Percentiles rank a stretch among this genome's conserved stretches.
Evolutionary conservation across 2,888 invertebrate genomes (phyloP).

Genomic region (Monochamus alternatus): DNA sequence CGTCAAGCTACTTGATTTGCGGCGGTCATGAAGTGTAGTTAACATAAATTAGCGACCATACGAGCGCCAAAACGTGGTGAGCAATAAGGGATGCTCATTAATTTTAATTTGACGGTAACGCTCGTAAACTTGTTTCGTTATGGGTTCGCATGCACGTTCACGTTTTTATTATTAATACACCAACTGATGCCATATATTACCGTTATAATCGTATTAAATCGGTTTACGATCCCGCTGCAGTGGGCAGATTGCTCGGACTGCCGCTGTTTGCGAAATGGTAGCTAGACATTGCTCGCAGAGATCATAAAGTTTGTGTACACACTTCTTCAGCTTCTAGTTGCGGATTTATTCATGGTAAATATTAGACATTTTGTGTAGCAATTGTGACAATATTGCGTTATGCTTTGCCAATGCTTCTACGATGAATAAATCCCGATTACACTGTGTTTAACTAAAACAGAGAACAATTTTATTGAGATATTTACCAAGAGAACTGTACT

Average conservation of each 20-base stretch:
- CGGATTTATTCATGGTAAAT: too few species aligned
- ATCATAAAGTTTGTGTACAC: background rate
- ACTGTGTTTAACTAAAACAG: too few species aligned
- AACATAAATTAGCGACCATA: too few species aligned
- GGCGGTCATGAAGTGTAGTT: background rate
- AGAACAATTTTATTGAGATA: too few species aligned
- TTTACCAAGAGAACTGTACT: too few species aligned
- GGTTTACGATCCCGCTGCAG: background rate
- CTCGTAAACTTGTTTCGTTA: constrained; percentile 1
- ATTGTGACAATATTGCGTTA: too few species aligned
- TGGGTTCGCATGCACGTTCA: background rate
- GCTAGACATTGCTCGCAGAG: background rate
- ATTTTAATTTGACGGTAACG: constrained; percentile 8
- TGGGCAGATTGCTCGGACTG: background rate
- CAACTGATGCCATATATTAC: constrained; percentile 11
- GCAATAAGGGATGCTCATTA: constrained; percentile 11
- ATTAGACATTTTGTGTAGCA: too few species aligned
- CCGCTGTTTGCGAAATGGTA: background rate
- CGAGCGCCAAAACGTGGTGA: constrained; percentile 6
- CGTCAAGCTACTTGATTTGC: background rate
- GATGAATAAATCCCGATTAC: too few species aligned
- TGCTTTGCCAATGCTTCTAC: too few species aligned
- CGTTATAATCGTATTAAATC: constrained; percentile 9
- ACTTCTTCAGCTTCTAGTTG: too few species aligned
- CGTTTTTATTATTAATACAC: constrained; percentile 25